Conservation (phyloP, 2,888 invertebrate genomes). For the Coenonympha arcania region DNA sequence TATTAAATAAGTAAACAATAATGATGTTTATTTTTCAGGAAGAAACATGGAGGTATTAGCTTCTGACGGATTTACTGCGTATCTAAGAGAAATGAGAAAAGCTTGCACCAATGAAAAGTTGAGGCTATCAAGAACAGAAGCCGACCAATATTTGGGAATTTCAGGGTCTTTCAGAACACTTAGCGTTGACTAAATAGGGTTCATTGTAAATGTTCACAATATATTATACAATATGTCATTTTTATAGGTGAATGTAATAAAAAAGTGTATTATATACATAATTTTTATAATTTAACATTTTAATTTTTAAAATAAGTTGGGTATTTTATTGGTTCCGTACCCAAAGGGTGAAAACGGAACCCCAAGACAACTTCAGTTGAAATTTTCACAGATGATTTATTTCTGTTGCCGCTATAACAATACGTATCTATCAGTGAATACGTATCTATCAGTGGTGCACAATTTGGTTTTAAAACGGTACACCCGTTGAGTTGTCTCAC, state of each 20-base stretch:
- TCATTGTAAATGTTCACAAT: neutral
- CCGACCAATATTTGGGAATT: slow-evolving; percentile 27
- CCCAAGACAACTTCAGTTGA: no score
- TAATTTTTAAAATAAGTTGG: no score
- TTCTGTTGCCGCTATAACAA: no score
- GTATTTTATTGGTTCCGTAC: no score
- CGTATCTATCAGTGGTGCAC: slow-evolving; percentile 15
- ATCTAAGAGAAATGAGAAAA: slow-evolving; percentile 33
- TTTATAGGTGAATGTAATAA: no score
- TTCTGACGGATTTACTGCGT: slow-evolving; percentile 31
- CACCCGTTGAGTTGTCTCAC: no score
- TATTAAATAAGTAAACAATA: neutral
- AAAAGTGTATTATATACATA: no score
- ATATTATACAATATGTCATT: no score
- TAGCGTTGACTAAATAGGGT: slow-evolving; percentile 15
- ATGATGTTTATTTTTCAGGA: slow-evolving; percentile 14
- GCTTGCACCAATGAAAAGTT: slow-evolving; percentile 23
- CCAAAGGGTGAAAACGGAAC: no score
- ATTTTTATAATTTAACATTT: no score
- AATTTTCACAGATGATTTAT: no score
- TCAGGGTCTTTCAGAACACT: slow-evolving; percentile 30
- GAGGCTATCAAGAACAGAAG: slow-evolving; percentile 15
- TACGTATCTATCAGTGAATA: neutral
- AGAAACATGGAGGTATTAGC: slow-evolving; percentile 13
- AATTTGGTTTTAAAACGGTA: slow-evolving; percentile 16